A percentile compares a stretch with the other conserved stretches of the same genome.
Conservation (phyloP, 2,888 invertebrate genomes). For the Hydriomena furcata region DNA sequence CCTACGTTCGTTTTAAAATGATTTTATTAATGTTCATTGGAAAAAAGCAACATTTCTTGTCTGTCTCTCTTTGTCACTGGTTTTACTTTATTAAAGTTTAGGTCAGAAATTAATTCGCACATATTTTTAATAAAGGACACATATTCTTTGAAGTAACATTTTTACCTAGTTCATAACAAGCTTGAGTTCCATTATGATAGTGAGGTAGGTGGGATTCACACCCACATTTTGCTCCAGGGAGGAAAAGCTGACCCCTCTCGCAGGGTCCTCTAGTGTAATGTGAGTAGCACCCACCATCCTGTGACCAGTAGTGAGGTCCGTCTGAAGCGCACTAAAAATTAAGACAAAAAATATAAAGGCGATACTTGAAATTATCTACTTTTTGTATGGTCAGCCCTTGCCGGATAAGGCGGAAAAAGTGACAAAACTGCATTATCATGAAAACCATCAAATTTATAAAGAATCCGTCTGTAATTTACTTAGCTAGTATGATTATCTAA, state of each 20-base stretch:
- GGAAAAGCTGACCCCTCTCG: constrained; percentile 88
- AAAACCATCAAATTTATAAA: no score
- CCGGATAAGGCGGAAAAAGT: no score
- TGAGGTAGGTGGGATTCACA: constrained; percentile 89
- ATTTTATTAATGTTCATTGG: no score
- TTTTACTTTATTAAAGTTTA: no score
- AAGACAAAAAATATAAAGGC: background rate
- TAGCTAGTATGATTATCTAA: no score
- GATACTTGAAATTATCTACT: no score
- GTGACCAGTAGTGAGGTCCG: constrained; percentile 85
- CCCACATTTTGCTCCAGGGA: constrained; percentile 89
- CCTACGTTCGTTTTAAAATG: constrained; percentile 3
- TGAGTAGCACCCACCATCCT: constrained; percentile 88
- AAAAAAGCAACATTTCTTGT: no score
- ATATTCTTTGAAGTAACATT: background rate
- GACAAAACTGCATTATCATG: no score
- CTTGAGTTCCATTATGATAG: constrained; percentile 86
- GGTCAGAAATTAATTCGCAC: no score
- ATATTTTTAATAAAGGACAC: background rate
- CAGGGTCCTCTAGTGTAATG: constrained; percentile 93
- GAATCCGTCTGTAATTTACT: no score
- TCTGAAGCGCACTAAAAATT: constrained; percentile 77
- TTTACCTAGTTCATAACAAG: constrained; percentile 90
- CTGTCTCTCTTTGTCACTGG: no score
- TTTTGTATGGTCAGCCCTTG: no score